Base-by-base conservation (phyloP, 2,797 vertebrate species). In the Lerista edwardsae region DNA sequence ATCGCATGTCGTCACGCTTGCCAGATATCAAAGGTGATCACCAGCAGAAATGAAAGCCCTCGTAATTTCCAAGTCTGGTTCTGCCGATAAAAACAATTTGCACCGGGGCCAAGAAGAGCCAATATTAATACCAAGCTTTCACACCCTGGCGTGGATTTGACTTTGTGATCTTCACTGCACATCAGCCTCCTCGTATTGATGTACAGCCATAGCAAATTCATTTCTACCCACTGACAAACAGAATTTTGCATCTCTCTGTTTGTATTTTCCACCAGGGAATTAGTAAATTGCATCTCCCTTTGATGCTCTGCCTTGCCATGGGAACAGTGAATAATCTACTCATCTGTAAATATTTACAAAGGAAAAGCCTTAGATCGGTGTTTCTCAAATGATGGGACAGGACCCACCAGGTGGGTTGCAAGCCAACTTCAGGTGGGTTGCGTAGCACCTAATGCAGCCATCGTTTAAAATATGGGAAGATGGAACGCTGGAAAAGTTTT, bases 101-200 rank as follows among this genome's bases (percentile, higher is more conserved):
- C 86, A 57, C 87, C 88, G 89, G 84, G 80, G 76, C 71, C 83
- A 89, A 84, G 74, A 71, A 62, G 77, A 92, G 41, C 1, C 80
- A 73, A 67, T 34, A 90, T 74, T 72, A 88, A 87, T 31, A 73
- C 78, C 91, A 93, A 61, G 90, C 71, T 65, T 87, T 64, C 87
- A 57, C 75, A 55, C 59, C 83, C 89, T 41, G 61, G 73, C 29
- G 91, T 88, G 80, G 36, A 91, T 88, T 85, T 93, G 86, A 90
- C 91, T 90, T 95, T 93, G 68, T 72, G 87, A 91, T 87, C 80
- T 82, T n/a, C 39, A n/a, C 69, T 84, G 72, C 39, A 51, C 82
- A 61, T 68, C 86, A 86, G 67, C 89, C 92, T 91, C 92, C 88
- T 95, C 92, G 79, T 92, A 93, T 69, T 88, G 83, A 94, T 91